A percentile compares a stretch with the other conserved stretches of the same genome.
Conservation (phyloP, 2,113 vertebrate species). For the Micromys minutus region DNA sequence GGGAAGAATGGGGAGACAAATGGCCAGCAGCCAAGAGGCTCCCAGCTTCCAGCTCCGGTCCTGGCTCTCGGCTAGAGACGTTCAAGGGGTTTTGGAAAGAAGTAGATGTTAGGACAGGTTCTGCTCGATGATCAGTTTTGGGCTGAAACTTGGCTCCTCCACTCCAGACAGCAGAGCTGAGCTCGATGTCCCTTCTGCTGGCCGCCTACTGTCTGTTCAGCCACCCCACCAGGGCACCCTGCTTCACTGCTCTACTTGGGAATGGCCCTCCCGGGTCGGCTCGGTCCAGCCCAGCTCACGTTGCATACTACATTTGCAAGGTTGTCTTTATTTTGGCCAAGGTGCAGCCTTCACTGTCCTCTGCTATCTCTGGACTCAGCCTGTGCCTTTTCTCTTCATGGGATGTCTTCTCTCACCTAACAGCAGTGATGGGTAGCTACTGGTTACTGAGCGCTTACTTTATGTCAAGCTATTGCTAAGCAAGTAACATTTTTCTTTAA, state of each 20-base stretch:
- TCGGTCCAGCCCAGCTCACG: background rate
- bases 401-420: background rate
- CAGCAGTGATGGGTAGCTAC: background rate
- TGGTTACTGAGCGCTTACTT: background rate
- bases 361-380: background rate
- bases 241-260: background rate
- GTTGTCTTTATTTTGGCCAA: background rate
- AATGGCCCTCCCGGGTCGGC: background rate
- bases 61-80: background rate
- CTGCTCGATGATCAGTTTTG: background rate
- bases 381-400: background rate
- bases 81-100: slow-evolving; percentile 16
- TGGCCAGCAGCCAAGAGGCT: background rate
- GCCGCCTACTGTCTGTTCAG: too few relatives aligned
- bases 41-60: background rate
- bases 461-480: background rate
- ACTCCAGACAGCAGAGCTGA: background rate
- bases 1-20: slow-evolving; percentile 71
- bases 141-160: background rate
- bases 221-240: background rate
- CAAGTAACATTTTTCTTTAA: background rate
- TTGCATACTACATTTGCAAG: background rate
- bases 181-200: too few relatives aligned
- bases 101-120: background rate
- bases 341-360: background rate